Evolutionary conservation across 2,888 invertebrate genomes (phyloP), one percentile per base, ranked within the genome.

Genomic region (Uloborus plumipes): DNA sequence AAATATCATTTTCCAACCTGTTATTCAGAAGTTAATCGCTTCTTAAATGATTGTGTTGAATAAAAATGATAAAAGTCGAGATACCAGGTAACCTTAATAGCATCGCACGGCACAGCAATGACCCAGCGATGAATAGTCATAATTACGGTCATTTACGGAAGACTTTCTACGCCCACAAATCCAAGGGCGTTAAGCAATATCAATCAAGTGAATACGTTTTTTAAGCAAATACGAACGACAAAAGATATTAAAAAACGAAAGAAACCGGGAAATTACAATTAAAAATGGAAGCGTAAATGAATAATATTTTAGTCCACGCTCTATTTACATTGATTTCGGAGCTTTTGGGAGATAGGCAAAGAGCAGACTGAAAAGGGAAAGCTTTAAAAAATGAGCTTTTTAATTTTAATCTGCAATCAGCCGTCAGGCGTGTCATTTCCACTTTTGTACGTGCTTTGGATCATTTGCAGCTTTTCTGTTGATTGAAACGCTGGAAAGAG

Each of bases 351-450:
- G 55, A 62, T 26, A 50, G 58, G 18, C 16, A 22, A 13, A 65
- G 18, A 65, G 2, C 14, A 49, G 11, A 14, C 4, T 16, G 39
- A 62, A 26, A 62, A 31, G 18, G 31, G 14, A 31, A 26, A n/a
- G 20, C 59, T 39, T 26, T 15, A 26, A 62, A 15, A 62, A 16
- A 31, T 26, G n/a, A 62, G 62, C 15, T 16, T 62, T 62, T 62
- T 50, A 65, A 78, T 71, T 71, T 71, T 71, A 58, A 78, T 71
- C 49, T 71, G 58, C 65, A 65, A 71, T 71, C 71, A 78, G 65
- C 59, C 55, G 58, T 65, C 70, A 66, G 16, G 71, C 64, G 64
- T 64, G 78, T 71, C 70, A 58, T 59, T 65, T 65, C 26, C 65
- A 50, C 31, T 51, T 50, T 16, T 14, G 50, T 15, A 64, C 58